phyloP scores from a whole-genome alignment of 2,888 invertebrate genomes.

The Danaus chrysippus region DNA sequence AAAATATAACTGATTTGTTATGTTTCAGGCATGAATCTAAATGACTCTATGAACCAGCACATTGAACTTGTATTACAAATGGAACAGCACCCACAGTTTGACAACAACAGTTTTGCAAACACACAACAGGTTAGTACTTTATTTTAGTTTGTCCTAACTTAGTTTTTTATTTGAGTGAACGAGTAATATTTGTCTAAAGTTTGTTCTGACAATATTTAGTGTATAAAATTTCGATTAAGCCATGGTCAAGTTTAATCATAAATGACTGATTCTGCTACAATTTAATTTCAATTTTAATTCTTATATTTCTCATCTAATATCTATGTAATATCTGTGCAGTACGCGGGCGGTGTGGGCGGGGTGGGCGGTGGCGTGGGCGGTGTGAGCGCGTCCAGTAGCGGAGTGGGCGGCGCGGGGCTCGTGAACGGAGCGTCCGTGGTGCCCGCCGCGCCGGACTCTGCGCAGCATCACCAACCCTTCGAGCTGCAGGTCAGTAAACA shows the following conservation, averaged over 20 bases:
- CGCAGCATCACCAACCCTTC: slow-evolving; percentile 85
- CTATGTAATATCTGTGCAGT: slow-evolving; percentile 30
- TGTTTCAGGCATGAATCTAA: slow-evolving; percentile 71
- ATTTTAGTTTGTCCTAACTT: slow-evolving; percentile 1
- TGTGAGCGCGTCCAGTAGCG: slow-evolving; percentile 44
- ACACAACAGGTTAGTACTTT: slow-evolving; percentile 64
- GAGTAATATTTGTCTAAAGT: no score
- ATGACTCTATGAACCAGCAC: slow-evolving; percentile 78
- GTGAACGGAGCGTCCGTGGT: slow-evolving; percentile 72
- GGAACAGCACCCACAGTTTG: slow-evolving; percentile 76
- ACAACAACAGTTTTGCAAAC: slow-evolving; percentile 73
- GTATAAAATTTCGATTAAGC: no score
- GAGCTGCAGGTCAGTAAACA: slow-evolving; percentile 84
- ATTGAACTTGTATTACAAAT: slow-evolving; percentile 76
- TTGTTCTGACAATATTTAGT: no score
- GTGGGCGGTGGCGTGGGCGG: slow-evolving; percentile 44
- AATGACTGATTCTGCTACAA: no score
- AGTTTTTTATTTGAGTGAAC: no score
- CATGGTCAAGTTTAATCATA: no score
- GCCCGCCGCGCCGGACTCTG: slow-evolving; percentile 71
- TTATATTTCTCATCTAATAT: no score
- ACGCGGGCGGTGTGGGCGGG: slow-evolving; percentile 44
- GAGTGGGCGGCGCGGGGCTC: slow-evolving; percentile 51
- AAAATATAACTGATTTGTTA: slow-evolving; percentile 4
- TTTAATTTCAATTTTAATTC: no score